These are phyloP conservation scores for Oxyura jamaicensis DNA, from an alignment of 2,113 vertebrate genomes.

Conservation along the genomic window DNA sequence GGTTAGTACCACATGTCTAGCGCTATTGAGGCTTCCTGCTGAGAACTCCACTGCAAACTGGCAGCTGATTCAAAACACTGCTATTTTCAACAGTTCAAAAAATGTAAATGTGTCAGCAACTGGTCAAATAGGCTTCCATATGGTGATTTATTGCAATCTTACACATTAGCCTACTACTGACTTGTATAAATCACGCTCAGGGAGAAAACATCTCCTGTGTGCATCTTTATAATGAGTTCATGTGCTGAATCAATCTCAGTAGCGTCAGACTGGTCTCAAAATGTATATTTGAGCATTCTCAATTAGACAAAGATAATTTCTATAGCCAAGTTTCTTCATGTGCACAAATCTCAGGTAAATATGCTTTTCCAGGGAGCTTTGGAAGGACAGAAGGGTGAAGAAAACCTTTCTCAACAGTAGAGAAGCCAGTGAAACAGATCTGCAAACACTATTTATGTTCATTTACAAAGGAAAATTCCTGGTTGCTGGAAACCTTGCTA, in stretches of 20 bases:
- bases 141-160: slow-evolving; percentile 3
- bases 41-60: slow-evolving; percentile 36
- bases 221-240: slow-evolving; percentile 13
- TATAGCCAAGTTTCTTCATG: accelerated
- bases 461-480: neutral
- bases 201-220: neutral
- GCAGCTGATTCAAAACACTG: slow-evolving; percentile 36
- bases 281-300: neutral
- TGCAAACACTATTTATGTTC: neutral
- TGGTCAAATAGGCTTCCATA: slow-evolving; percentile 27
- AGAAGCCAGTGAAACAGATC: neutral
- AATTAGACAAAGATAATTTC: neutral
- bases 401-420: neutral
- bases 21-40: slow-evolving; percentile 10
- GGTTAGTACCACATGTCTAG: neutral
- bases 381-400: neutral
- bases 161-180: neutral
- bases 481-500: neutral
- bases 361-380: neutral
- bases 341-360: neutral
- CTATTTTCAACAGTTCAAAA: slow-evolving; percentile 46
- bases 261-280: neutral
- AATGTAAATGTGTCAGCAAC: slow-evolving; percentile 47
- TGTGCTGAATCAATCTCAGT: neutral
- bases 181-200: slow-evolving; percentile 11